Evolutionary conservation across 2,797 vertebrate species (phyloP), one percentile per base, ranked within the genome.

Genomic region (Muraenolepis orangiensis): DNA sequence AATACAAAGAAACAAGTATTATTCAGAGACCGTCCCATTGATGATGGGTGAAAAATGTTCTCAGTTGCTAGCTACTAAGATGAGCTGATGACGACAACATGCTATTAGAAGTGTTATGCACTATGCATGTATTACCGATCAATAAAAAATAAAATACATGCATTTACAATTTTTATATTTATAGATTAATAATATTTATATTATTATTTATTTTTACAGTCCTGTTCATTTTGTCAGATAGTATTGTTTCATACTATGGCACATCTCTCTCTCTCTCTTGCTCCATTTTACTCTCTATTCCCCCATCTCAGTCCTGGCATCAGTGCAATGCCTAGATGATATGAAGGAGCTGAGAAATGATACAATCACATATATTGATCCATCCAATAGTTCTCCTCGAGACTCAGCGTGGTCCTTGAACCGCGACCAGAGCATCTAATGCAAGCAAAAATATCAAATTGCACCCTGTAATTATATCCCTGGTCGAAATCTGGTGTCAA

Each of bases 281-380:
- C 51, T 11, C 51, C 20, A 23, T 23, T n/a, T n/a, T n/a, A n/a
- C 14, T 3, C 40, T 3, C 40, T 16, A 16, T 7, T 23, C 57
- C 23, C 51, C 57, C n/a, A 26, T 64, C 23, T 64, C 57, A 26
- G 10, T 64, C 8, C 57, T 11, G 23, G 57, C 26, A 64, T 64
- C 57, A 26, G 57, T 64, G 57, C 57, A 64, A 26, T 26, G 57
- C 57, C 57, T 26, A 64, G 57, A 64, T 64, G 57, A 64, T 28
- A 76, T 85, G 72, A 84, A 77, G 80, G 79, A 80, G 83, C 81
- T 81, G 86, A 83, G 79, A 88, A 89, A 88, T 83, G 89, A 87
- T 81, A 81, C 75, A 83, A 87, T 88, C 76, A 86, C 87, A 91
- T 91, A 88, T 91, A 91, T 89, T 89, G 89, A 92, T 90, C 80